These are phyloP conservation scores for Mamestra configurata DNA, from an alignment of 1,140 invertebrate genomes.

Conservation along the genomic window DNA sequence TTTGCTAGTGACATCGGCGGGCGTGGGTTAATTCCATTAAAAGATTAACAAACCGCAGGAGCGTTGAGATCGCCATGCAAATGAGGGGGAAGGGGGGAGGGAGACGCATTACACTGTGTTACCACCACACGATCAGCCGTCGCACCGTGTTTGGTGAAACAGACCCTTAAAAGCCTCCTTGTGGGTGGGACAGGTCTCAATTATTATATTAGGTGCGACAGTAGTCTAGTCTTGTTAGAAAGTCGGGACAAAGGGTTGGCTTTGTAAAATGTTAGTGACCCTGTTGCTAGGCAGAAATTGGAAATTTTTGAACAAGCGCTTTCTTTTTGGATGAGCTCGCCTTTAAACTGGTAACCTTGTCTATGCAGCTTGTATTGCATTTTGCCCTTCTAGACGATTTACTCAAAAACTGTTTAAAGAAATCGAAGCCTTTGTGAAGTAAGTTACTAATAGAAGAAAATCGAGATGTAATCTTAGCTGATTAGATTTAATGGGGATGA, in stretches of 20 bases:
- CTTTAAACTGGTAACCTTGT: no score
- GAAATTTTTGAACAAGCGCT: no score
- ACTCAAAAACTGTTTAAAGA: no score
- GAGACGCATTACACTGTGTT: constrained; percentile 52
- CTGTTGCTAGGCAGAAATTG: no score
- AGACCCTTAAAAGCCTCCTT: constrained; percentile 4
- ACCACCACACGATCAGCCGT: constrained; percentile 16
- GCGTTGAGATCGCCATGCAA: constrained; percentile 63
- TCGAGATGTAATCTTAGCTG: no score
- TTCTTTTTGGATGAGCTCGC: no score
- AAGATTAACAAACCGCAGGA: constrained; percentile 78
- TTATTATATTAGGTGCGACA: neutral
- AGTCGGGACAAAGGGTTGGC: neutral
- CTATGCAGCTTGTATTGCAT: no score
- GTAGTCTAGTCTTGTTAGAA: neutral
- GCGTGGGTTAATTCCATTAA: constrained; percentile 78
- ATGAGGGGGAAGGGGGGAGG: constrained; percentile 52
- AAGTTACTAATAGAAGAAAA: no score
- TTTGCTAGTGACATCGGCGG: constrained; percentile 74
- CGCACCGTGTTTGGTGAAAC: constrained; percentile 5
- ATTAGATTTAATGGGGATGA: no score
- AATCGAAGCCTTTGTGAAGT: no score
- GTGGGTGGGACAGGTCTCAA: neutral
- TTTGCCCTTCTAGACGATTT: no score
- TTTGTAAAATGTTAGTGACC: neutral